A percentile compares a stretch with the other conserved stretches of the same genome.
phyloP scores from a whole-genome alignment of 37 sponge, comb jelly and placozoan genomes.

The Aphrocallistes beatrix region DNA sequence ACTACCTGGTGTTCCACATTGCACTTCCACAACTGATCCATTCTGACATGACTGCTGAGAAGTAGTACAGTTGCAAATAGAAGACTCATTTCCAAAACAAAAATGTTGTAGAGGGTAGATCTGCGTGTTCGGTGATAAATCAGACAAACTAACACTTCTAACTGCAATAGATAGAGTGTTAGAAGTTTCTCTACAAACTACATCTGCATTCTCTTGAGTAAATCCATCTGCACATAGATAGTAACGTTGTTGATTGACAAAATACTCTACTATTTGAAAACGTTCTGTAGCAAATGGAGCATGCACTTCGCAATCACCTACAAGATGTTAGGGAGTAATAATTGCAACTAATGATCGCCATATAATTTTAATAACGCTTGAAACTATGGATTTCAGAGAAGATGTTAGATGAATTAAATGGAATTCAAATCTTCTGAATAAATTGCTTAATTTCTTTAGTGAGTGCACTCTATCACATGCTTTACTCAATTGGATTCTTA shows the following conservation, averaged over 20 bases:
- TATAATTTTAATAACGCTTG: too few species aligned
- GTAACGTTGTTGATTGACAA: neutral
- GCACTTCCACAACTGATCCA: neutral
- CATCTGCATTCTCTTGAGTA: neutral
- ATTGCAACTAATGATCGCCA: too few species aligned
- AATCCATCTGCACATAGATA: neutral
- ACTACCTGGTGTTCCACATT: neutral
- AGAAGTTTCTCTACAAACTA: neutral
- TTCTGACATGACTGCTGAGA: neutral
- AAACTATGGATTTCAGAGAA: too few species aligned
- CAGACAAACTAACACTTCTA: neutral
- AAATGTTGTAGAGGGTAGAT: neutral
- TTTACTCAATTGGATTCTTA: too few species aligned
- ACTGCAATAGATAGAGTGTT: neutral
- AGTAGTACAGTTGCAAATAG: neutral
- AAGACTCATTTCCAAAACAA: neutral
- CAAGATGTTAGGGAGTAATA: too few species aligned
- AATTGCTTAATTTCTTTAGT: too few species aligned
- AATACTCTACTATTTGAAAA: neutral
- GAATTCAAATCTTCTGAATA: too few species aligned
- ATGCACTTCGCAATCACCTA: slow-evolving; percentile 12
- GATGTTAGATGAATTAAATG: too few species aligned
- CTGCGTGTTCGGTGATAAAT: neutral
- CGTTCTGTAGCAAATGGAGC: neutral
- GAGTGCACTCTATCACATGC: too few species aligned